These are phyloP conservation scores for Sterrhoptilus dennistouni DNA, from an alignment of 2,113 vertebrate genomes.

Conservation along the genomic window DNA sequence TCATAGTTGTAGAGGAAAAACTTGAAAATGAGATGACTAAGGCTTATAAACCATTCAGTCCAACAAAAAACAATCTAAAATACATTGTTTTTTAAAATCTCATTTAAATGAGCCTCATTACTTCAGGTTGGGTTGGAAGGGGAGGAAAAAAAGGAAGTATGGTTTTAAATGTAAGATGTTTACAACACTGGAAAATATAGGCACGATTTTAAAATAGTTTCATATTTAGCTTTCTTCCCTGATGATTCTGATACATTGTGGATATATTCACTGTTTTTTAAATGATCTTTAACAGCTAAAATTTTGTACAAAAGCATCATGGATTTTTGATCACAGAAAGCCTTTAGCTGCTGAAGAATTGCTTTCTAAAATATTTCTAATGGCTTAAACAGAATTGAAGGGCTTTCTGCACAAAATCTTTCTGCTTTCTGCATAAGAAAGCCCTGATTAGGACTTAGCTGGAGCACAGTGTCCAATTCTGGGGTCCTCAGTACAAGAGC, in stretches of 20 bases:
- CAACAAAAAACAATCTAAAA: neutral
- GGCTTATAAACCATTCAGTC: neutral
- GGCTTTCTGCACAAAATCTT: neutral
- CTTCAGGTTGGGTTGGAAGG: neutral
- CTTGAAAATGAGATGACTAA: neutral
- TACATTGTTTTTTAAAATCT: neutral
- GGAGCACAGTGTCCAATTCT: neutral
- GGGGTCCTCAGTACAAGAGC: neutral
- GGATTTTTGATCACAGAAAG: neutral
- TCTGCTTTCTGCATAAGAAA: neutral
- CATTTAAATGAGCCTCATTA: neutral
- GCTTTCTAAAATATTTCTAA: neutral
- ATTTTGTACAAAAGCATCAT: neutral
- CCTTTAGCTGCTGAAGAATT: neutral
- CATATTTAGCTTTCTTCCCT: neutral
- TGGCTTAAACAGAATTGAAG: neutral
- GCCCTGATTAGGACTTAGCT: neutral
- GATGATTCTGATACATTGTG: neutral
- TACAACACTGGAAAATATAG: neutral
- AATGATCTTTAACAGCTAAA: neutral
- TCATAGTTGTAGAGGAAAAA: neutral
- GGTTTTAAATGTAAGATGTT: neutral
- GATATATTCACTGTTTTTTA: neutral
- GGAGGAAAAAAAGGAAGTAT: neutral
- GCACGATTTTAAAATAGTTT: neutral